Conservation (phyloP, 2,888 invertebrate species). For the Drosophila cognata region DNA sequence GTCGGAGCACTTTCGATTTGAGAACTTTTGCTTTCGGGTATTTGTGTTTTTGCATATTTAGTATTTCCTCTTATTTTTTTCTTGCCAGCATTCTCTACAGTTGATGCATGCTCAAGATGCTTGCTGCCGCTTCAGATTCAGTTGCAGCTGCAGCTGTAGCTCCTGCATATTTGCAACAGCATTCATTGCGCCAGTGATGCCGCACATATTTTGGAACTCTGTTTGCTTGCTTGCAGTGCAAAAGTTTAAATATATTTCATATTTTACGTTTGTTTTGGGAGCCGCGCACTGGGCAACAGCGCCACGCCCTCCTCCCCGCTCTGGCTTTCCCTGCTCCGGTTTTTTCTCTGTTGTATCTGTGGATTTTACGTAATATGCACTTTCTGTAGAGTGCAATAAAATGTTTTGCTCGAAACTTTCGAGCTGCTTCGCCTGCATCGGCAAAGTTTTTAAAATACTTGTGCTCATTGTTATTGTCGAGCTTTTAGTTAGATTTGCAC, state of each 20-base stretch:
- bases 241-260: constrained; percentile 82
- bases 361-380: constrained; percentile 65
- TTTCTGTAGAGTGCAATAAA: constrained; percentile 77
- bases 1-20: constrained; percentile 13
- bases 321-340: neutral
- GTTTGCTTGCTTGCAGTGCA: constrained; percentile 27
- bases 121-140: constrained; percentile 38
- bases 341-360: constrained; percentile 40
- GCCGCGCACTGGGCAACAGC: constrained; percentile 10
- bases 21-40: constrained; percentile 25
- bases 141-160: constrained; percentile 35
- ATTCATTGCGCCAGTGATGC: constrained; percentile 50
- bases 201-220: constrained; percentile 62
- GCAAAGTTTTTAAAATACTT: constrained; percentile 66
- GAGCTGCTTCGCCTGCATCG: constrained; percentile 47
- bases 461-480: constrained; percentile 61
- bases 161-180: constrained; percentile 65
- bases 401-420: constrained; percentile 74
- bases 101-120: constrained; percentile 55
- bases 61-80: constrained; percentile 5
- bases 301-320: neutral
- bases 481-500: constrained; percentile 74
- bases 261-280: constrained; percentile 82
- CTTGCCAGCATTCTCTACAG: constrained; percentile 28
- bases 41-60: constrained; percentile 74